Conservation (phyloP, 2,113 vertebrate species). For the Acrocephalus arundinaceus region DNA sequence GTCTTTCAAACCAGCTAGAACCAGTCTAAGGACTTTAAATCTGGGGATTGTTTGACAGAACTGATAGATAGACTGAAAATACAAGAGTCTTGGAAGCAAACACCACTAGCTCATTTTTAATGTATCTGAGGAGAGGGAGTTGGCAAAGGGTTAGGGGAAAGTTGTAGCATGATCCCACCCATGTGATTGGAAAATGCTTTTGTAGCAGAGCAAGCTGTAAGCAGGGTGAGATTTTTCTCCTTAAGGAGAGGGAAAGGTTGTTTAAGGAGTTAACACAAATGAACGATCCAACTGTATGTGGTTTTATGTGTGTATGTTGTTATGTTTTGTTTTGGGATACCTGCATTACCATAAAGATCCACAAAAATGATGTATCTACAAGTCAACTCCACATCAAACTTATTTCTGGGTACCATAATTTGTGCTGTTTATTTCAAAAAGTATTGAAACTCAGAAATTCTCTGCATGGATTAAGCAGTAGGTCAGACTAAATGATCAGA, state of each 20-base stretch:
- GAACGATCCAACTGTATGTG: not conserved
- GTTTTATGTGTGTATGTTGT: too few species aligned
- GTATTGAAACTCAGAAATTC: not conserved
- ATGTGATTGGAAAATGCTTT: not conserved
- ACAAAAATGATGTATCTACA: not conserved
- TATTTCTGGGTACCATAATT: not conserved
- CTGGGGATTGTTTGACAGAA: not conserved
- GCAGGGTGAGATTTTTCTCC: not conserved
- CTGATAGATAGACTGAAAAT: not conserved
- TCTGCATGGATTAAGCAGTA: not conserved
- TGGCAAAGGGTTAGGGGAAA: not conserved
- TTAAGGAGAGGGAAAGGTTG: not conserved
- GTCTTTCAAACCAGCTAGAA: not conserved
- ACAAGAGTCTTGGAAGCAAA: not conserved
- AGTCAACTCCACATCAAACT: not conserved
- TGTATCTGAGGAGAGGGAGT: not conserved
- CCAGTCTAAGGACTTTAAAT: not conserved
- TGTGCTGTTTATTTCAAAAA: not conserved
- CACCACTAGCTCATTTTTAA: not conserved
- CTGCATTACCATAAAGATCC: not conserved
- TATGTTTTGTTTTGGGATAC: not conserved
- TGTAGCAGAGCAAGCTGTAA: not conserved
- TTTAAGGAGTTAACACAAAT: not conserved
- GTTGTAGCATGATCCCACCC: not conserved
- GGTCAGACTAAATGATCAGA: not conserved